These are phyloP conservation scores for Brenthis ino DNA, from an alignment of 2,888 invertebrate species.

Conservation along the genomic window DNA sequence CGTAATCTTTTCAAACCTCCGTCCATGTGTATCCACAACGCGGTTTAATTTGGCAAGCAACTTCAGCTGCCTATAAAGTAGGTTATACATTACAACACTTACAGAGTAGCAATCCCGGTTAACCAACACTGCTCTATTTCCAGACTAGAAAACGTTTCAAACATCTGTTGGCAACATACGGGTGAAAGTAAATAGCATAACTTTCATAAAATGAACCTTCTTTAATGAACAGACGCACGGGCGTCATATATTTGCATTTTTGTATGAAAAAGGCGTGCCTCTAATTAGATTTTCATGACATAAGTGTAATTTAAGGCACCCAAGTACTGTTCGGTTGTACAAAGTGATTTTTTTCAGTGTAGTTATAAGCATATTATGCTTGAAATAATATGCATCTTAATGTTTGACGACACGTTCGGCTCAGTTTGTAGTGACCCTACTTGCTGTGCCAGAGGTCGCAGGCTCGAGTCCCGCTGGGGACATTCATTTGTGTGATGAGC, in stretches of 20 bases:
- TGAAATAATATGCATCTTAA: no score
- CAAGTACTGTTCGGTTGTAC: no score
- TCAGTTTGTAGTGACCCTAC: no score
- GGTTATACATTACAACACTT: constrained; percentile 22
- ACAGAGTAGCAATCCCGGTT: constrained; percentile 12
- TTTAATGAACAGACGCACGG: neutral
- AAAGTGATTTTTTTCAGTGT: no score
- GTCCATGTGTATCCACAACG: constrained; percentile 3
- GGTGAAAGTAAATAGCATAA: constrained; percentile 9
- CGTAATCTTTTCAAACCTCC: neutral
- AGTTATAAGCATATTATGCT: no score
- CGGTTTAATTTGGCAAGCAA: constrained; percentile 22
- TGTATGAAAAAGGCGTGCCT: neutral
- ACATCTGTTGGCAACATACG: constrained; percentile 19
- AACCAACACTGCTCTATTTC: constrained; percentile 12
- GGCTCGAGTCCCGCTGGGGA: no score
- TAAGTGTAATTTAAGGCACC: no score
- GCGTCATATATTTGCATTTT: neutral
- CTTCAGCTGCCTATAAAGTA: constrained; percentile 16
- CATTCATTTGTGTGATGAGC: no score
- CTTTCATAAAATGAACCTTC: neutral
- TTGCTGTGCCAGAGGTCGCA: no score
- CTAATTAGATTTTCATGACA: neutral
- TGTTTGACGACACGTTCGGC: no score
- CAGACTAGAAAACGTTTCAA: constrained; percentile 22